A percentile compares a stretch with the other conserved stretches of the same genome.
These are phyloP conservation scores for Masnerella sp. DNA, from an alignment of 2,888 invertebrate genomes.

Conservation along the genomic window DNA sequence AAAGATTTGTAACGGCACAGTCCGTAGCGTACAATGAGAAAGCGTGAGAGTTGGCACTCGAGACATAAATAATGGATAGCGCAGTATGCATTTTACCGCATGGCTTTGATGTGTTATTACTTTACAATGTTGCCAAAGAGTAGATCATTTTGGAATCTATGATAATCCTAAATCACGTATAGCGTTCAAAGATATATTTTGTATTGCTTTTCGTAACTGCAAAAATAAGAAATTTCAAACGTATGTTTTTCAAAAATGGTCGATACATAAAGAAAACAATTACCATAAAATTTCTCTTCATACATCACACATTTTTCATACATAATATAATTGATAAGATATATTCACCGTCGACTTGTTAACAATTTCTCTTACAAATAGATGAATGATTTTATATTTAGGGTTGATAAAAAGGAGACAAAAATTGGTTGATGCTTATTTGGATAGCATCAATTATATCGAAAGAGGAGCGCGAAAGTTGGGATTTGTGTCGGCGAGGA, in stretches of 20 bases:
- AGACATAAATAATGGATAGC: constrained; percentile 59
- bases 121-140: constrained; percentile 34
- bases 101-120: constrained; percentile 55
- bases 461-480: constrained; percentile 47
- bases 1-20: constrained; percentile 45
- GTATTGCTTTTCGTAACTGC: constrained; percentile 14
- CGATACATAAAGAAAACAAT: background rate
- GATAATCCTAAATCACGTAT: constrained; percentile 40
- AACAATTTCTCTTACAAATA: too few species aligned
- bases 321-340: too few species aligned
- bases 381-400: too few species aligned
- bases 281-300: too few species aligned
- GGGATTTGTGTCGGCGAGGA: constrained; percentile 50
- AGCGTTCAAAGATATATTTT: constrained; percentile 17
- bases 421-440: too few species aligned
- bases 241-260: too few species aligned
- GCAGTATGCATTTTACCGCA: constrained; percentile 52
- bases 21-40: constrained; percentile 50
- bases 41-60: constrained; percentile 60
- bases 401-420: too few species aligned
- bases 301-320: too few species aligned
- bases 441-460: constrained; percentile 44
- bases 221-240: too few species aligned
- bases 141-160: constrained; percentile 23
- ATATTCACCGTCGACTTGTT: too few species aligned